Base-by-base conservation (phyloP, 1,140 invertebrate genomes). In the Lepidostoma basale region DNA sequence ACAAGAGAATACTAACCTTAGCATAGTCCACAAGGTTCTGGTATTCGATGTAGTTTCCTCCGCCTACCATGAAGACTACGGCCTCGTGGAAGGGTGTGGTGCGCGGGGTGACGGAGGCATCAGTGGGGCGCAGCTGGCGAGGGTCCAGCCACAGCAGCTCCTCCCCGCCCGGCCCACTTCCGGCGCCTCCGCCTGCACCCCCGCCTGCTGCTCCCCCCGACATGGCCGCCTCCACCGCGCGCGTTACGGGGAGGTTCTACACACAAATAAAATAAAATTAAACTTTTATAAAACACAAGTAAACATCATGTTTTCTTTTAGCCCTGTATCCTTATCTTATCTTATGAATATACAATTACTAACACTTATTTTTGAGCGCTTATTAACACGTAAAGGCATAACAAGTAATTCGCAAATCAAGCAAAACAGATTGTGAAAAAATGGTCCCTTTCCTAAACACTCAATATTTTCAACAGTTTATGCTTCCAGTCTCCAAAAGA, bases 21-120 rank as follows among this genome's bases (percentile, higher is more conserved):
- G 91, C 92, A 79, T 97, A 98, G 79, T 99, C 97, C 28, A 95
- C 87, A 33, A 99, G 85, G 86, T 99, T 99, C 80, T 99, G 97
- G 80, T 99, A 99, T 82, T 99, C 98, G 74, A 98, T 98, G 77
- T 99, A 99, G 85, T 98, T 99, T 26, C 98, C 98, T 65, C 98
- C 98, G 56, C 98, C 98, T 25, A 99, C 93, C 54, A 99, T 86
- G 80, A 99, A 99, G 6, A 99, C 96, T 73, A 98, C 91, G 10
- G 95, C 94, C 77, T 96, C 95, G 77, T 93, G 88, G 78, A 92
- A 93, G 75, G 88, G 87, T 58, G 88, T 85, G 23, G 76, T 69
- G 1, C 74, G 66, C n/a, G 77, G 73, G 59, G 74, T 73, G 58
- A 73, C 9, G 74, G 69, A 5, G 75, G 74, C 0, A 68, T 76